These are phyloP conservation scores for Parauchenoglanis ngamensis DNA, from an alignment of 2,797 vertebrate species.

Conservation along the genomic window DNA sequence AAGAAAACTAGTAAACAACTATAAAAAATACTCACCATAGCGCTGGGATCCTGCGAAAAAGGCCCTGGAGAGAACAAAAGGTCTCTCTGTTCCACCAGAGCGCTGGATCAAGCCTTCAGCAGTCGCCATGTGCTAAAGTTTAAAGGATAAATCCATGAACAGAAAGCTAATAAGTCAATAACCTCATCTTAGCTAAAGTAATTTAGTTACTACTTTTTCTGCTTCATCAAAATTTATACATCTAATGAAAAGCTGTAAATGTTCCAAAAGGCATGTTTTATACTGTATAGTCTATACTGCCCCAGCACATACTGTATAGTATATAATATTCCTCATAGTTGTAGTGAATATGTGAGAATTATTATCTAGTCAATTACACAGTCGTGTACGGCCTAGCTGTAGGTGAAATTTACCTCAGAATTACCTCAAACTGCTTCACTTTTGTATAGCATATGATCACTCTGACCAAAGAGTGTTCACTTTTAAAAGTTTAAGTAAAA, in stretches of 20 bases:
- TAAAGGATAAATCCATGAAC: background rate
- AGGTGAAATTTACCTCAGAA: conserved; percentile 9
- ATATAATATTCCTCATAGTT: background rate
- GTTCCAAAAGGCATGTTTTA: background rate
- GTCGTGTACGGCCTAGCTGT: background rate
- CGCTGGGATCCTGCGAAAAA: conserved; percentile 93
- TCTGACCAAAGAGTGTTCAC: background rate
- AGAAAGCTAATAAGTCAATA: background rate
- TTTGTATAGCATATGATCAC: background rate
- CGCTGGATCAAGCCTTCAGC: conserved; percentile 83
- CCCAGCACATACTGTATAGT: background rate
- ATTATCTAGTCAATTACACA: background rate
- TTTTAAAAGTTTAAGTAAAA: background rate
- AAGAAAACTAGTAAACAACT: background rate
- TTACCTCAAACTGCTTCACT: background rate
- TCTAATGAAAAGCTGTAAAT: no score
- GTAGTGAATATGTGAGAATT: background rate
- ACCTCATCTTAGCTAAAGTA: background rate
- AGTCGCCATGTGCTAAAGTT: conserved; percentile 87
- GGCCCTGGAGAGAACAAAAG: conserved; percentile 87
- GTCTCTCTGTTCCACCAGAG: conserved; percentile 83
- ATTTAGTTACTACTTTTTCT: background rate
- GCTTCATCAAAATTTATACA: background rate
- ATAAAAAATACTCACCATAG: conserved; percentile 75
- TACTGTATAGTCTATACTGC: background rate